A percentile compares a stretch with the other conserved stretches of the same genome.
Evolutionary conservation across 2,888 invertebrate genomes (phyloP).

Genomic region (Pegoplata infirma): DNA sequence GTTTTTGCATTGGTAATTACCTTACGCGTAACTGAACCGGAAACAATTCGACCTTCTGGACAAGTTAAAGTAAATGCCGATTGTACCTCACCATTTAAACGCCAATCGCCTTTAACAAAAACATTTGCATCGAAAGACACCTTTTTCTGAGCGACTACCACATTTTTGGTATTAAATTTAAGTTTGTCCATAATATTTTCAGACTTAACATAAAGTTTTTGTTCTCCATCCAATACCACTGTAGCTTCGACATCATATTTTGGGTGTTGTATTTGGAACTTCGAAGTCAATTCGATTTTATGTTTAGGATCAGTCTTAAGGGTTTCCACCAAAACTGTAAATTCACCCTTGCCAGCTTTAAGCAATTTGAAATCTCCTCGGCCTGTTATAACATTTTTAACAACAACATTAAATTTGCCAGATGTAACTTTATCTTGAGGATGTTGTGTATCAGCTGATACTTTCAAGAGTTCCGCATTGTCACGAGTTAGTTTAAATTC

Average conservation of each 20-base stretch:
- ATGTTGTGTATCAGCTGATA: conserved; percentile 71
- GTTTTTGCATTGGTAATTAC: conserved; percentile 76
- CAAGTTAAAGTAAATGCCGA: conserved; percentile 67
- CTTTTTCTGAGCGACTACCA: conserved; percentile 79
- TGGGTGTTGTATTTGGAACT: conserved; percentile 81
- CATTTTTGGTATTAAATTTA: conserved; percentile 82
- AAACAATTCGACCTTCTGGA: conserved; percentile 75
- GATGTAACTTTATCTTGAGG: conserved; percentile 76
- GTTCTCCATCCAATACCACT: conserved; percentile 83
- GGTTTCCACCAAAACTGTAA: conserved; percentile 72
- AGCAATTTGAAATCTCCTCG: conserved; percentile 82
- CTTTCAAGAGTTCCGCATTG: conserved; percentile 68
- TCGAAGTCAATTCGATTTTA: conserved; percentile 82
- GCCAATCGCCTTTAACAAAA: conserved; percentile 69
- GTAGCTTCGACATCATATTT: conserved; percentile 82
- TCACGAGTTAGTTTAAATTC: conserved; percentile 75
- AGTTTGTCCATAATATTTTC: conserved; percentile 80
- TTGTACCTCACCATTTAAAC: conserved; percentile 71
- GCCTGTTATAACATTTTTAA: conserved; percentile 82
- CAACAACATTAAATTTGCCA: conserved; percentile 79
- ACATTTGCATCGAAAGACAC: conserved; percentile 74
- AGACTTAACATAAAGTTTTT: conserved; percentile 84
- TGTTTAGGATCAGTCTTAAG: conserved; percentile 80
- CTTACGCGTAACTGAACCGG: conserved; percentile 73
- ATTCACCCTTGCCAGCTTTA: conserved; percentile 83